Evolutionary conservation across 2,888 invertebrate genomes (phyloP).

Genomic region (Calliopum simillimum): DNA sequence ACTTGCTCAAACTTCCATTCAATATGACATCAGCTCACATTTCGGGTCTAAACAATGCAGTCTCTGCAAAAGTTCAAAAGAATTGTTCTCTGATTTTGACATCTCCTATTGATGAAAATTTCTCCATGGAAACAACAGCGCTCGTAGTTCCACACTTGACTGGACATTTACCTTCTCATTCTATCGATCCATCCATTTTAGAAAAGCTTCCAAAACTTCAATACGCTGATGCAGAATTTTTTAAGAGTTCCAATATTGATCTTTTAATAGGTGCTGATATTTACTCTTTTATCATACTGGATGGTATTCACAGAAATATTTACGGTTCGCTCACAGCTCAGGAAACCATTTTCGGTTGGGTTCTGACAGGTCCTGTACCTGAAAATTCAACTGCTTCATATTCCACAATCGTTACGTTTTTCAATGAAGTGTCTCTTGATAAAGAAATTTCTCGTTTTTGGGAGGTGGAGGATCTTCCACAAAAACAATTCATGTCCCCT

Average conservation of each 20-base stretch:
- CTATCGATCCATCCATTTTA: neutral
- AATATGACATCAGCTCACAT: neutral
- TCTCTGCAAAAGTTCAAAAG: neutral
- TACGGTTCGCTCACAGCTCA: neutral
- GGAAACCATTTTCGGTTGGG: too few species aligned
- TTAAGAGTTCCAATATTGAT: too few species aligned
- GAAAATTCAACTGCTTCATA: neutral
- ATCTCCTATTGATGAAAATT: neutral
- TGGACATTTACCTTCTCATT: neutral
- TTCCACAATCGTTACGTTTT: neutral
- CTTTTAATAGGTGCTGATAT: too few species aligned
- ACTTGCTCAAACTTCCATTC: too few species aligned
- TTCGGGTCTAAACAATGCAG: neutral
- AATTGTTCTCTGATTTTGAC: neutral
- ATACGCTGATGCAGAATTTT: too few species aligned
- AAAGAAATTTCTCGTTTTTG: too few species aligned
- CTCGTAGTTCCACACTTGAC: neutral
- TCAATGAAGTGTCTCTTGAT: neutral
- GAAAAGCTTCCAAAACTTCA: neutral
- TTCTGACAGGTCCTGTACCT: neutral
- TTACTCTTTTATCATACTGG: neutral
- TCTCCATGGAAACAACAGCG: constrained; percentile 3
- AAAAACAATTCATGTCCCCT: neutral
- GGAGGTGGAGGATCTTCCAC: too few species aligned
- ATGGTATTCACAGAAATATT: neutral